Evolutionary conservation across 2,113 vertebrate genomes (phyloP).

Genomic region (Chloebia gouldiae): DNA sequence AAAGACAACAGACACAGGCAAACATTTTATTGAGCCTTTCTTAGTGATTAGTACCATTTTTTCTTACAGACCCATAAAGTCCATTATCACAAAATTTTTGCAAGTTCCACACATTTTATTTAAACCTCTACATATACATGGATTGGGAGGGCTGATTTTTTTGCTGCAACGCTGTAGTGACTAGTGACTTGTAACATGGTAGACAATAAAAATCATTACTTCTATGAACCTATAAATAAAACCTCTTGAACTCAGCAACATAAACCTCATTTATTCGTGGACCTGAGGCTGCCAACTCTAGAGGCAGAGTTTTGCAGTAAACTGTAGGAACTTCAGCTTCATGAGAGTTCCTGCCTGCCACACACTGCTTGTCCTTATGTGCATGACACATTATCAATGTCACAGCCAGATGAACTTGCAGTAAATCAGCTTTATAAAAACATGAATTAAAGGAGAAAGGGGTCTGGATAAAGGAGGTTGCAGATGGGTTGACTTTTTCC

Average conservation of each 20-base stretch:
- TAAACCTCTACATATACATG: neutral
- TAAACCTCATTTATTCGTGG: neutral
- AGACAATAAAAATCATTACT: neutral
- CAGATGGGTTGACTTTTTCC: neutral
- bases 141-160: neutral
- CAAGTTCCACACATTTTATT: neutral
- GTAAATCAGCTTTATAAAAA: neutral
- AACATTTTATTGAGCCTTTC: neutral
- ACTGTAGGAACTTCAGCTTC: neutral
- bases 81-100: neutral
- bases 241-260: neutral
- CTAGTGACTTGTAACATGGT: neutral
- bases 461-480: neutral
- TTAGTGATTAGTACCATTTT: neutral
- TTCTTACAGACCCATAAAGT: neutral
- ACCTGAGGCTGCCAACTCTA: neutral
- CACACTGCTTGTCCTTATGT: neutral
- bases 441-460: neutral
- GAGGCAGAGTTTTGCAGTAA: neutral
- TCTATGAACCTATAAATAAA: neutral
- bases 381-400: neutral
- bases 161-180: neutral
- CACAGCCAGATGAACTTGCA: neutral
- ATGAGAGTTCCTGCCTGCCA: neutral
- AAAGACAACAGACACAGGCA: rapidly evolving